Evolutionary conservation across 2,797 vertebrate species (phyloP), one percentile per base, ranked within the genome.

Genomic region (Rhinatrema bivittatum): DNA sequence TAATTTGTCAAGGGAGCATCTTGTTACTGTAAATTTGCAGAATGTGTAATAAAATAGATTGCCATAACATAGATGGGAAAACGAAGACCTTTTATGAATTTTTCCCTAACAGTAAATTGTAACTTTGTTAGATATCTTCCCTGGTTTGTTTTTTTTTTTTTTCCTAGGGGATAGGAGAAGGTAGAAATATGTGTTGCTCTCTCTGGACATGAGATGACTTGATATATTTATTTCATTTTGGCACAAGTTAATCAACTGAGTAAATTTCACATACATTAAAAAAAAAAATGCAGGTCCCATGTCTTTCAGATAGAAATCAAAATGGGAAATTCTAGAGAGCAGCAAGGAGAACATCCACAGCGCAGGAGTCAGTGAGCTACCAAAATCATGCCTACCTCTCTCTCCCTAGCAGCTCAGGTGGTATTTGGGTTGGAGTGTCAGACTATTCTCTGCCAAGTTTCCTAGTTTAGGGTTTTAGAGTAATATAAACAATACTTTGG

Each of bases 21-120:
- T 75, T 80, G 72, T 82, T 84, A 83, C 76, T 87, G 74, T 91
- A 86, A 86, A 87, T 87, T 88, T 86, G 82, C 76, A 79, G 83
- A 84, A 84, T 84, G 72, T 84, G 79, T 86, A 84, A 89, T 88
- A 89, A 89, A 91, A 68, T n/a, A 76, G 67, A 88, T 87, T 84
- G 80, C 81, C 76, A 83, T 86, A 84, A 87, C 74, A 73, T 76
- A 86, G 87, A 84, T 88, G 82, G 82, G 74, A 77, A 76, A 87
- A 80, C 70, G 67, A 82, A 80, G 77, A 82, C 85, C 78, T 71
- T 60, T 54, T 65, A 59, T 38, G 46, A 29, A 58, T 50, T 23
- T 67, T 76, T 60, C n/a, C n/a, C 53, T 52, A 32, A 39, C 42
- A 20, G 19, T 51, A 68, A 65, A 42, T 57, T 59, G 72, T 60